Evolutionary conservation across 2,797 vertebrate species (phyloP), one percentile per base, ranked within the genome.

Genomic region (Babyrousa celebensis): DNA sequence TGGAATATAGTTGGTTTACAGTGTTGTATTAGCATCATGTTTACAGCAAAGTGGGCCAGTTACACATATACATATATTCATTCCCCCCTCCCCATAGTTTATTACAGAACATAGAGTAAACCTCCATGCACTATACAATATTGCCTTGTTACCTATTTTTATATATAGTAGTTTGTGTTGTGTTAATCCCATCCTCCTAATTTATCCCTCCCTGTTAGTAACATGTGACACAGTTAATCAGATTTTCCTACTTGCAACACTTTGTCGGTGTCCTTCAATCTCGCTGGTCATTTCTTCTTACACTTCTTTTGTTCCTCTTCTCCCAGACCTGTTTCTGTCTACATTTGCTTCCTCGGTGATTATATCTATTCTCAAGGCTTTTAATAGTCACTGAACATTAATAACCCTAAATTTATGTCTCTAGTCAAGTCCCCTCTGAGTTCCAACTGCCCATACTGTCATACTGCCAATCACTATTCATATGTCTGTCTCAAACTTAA

Each of bases 381-480:
- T 85, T 75, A 87, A 84, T 85, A 91, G 52, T 94, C 68, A 58
- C 71, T 77, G 86, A 94, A 75, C 52, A 84, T 52, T 20, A 27
- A 15, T 40, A 40, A 79, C 17, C 17, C 75, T 92, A 72, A 77
- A 75, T 89, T 75, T 72, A 12, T 91, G 52, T 80, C 40, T 70
- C 25, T 63, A 80, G 60, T 43, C 21, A 89, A 80, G 21, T 71
- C n/a, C 1, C 32, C 65, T 84, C 29, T n/a, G 60, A 77, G 43
- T 91, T 96, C n/a, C 5, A 1, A 0, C 93, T 77, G 14, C 32
- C 93, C 75, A 6, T 48, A 23, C 43, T n/a, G n/a, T n/a, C n/a
- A n/a, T n/a, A n/a, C n/a, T n/a, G n/a, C n/a, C n/a, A 75, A 11
- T 88, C 58, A 91, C 48, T n/a, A n/a, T 95, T 91, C 48, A 72